Evolutionary conservation across 1,140 invertebrate genomes (phyloP).

Genomic region (Oryctes rhinoceros): DNA sequence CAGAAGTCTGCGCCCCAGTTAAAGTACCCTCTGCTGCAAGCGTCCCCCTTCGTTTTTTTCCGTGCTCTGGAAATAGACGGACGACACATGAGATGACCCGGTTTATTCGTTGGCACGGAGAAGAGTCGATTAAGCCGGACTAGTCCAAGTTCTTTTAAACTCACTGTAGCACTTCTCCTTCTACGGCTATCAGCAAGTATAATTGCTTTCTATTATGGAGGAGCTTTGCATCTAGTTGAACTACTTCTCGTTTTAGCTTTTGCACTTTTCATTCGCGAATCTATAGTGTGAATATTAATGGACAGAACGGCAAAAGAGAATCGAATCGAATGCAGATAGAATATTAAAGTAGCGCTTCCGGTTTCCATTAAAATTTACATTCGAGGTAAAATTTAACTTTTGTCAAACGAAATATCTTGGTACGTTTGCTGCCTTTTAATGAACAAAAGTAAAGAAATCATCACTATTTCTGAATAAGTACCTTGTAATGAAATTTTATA

Average conservation of each 20-base stretch:
- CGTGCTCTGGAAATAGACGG: not conserved
- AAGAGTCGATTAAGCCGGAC: slow-evolving; percentile 28
- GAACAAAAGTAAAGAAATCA: no score
- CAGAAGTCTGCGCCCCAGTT: not conserved
- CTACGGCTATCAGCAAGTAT: slow-evolving; percentile 20
- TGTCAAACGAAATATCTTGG: no score
- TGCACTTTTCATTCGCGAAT: not conserved
- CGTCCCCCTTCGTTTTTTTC: not conserved
- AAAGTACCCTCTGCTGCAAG: not conserved
- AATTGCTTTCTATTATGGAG: slow-evolving; percentile 29
- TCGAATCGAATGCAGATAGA: not conserved
- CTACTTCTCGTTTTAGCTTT: not conserved
- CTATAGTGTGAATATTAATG: slow-evolving; percentile 12
- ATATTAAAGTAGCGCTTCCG: not conserved
- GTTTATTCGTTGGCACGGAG: slow-evolving; percentile 2
- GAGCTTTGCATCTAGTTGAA: slow-evolving; percentile 29
- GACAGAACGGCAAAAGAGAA: not conserved
- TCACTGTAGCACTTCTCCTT: not conserved
- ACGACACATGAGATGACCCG: not conserved
- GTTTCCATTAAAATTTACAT: slow-evolving; percentile 2
- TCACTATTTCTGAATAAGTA: no score
- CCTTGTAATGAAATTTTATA: no score
- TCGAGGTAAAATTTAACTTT: not conserved
- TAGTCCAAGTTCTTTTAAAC: not conserved
- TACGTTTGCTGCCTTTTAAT: no score